These are phyloP conservation scores for Procavia capensis DNA, from an alignment of 2,113 vertebrate species.

Conservation along the genomic window DNA sequence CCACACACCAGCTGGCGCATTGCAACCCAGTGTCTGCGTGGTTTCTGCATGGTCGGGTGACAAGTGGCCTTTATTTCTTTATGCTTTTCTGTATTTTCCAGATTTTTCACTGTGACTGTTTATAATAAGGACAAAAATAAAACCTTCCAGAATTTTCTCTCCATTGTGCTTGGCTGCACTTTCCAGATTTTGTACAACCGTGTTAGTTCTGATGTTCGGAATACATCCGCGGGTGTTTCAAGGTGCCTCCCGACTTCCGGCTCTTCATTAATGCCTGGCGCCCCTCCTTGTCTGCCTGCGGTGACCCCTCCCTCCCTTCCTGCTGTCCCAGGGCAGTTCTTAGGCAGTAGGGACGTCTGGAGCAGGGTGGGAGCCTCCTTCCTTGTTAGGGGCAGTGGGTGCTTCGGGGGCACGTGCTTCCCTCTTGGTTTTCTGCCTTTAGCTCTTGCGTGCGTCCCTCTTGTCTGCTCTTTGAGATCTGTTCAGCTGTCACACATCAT, in stretches of 20 bases:
- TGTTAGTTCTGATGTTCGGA: not conserved
- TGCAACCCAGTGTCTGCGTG: accelerated
- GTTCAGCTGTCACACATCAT: too few species aligned
- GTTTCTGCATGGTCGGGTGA: not conserved
- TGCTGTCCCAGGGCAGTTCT: not conserved
- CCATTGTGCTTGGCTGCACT: not conserved
- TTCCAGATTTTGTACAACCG: not conserved
- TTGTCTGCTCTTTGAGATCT: too few species aligned
- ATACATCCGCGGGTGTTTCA: not conserved
- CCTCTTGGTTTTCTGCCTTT: too few species aligned
- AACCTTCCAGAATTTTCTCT: not conserved
- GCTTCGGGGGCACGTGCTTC: too few species aligned
- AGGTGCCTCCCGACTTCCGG: not conserved
- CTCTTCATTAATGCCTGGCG: not conserved
- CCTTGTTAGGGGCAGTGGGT: too few species aligned
- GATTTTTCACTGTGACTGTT: not conserved
- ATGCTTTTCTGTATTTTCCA: not conserved
- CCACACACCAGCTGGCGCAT: accelerated
- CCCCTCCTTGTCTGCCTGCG: not conserved
- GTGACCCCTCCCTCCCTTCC: not conserved
- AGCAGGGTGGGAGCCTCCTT: too few species aligned
- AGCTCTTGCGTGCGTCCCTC: too few species aligned
- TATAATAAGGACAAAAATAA: slow-evolving; percentile 57
- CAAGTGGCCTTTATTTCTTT: not conserved
- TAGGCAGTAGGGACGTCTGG: not conserved